Evolutionary conservation across 2,113 vertebrate species (phyloP), one percentile per base, ranked within the genome.

Genomic region (Varanus komodoensis): DNA sequence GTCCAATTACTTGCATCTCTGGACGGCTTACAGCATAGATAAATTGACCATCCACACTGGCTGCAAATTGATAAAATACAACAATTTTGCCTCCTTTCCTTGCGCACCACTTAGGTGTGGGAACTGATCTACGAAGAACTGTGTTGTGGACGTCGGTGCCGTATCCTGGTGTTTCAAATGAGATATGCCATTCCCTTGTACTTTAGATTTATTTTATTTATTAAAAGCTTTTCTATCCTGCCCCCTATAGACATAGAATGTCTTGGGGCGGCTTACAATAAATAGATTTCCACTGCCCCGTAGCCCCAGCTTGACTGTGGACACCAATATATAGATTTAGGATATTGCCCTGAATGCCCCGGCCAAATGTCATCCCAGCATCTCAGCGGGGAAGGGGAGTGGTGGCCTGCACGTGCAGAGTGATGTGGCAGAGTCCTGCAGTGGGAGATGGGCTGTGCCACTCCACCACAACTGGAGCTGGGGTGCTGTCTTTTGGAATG

Each of bases 341-440:
- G n/a, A n/a, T 29, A 6, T 27, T 54, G 29, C 12, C 27, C 38
- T 52, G 77, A 82, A 52, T 9, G 8, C 25, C 11, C 48, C 8
- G 23, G 32, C 52, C 32, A 82, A 38, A 82, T 52, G 25, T 27
- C 21, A 9, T 78, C 3, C 38, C 44, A 48, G 0, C 7, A 44
- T 48, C 21, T 25, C 38, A 38, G 34, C 4, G 73, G 34, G 27
- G 34, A 79, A 79, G 25, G 8, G 25, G 2, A 8, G 38, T 68
- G 23, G 1, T 80, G 44, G 85, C 15, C 19, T 61, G 23, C 29
- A 4, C 27, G 11, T 73, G 23, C 86, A 93, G 86, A 78, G 87
- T 89, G 81, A 95, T 91, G 68, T 86, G 91, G 84, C 89, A 77
- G 14, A 48, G 8, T 74, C n/a, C 73, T 34, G n/a, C 14, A 29